phyloP scores from a whole-genome alignment of 2,888 invertebrate genomes.

The Pachymerium ferrugineum region DNA sequence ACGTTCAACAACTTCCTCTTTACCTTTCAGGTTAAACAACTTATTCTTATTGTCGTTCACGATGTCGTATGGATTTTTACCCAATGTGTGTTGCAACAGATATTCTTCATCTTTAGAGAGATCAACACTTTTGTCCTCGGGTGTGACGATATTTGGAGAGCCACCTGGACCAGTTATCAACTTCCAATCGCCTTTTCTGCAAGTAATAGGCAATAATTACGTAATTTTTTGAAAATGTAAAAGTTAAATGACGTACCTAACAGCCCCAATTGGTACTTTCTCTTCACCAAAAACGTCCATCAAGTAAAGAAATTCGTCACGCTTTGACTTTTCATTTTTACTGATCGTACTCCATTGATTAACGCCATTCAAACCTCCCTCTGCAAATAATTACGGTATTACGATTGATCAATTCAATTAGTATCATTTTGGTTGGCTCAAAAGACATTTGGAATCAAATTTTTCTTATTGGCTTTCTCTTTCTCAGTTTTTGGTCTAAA shows the following conservation, averaged over 20 bases:
- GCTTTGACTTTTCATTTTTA: not conserved
- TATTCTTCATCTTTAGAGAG: not conserved
- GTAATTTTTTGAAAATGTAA: not conserved
- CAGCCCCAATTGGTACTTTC: not conserved
- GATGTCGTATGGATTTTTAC: not conserved
- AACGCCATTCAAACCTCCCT: not conserved
- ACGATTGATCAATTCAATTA: no score
- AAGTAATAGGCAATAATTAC: not conserved
- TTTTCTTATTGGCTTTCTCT: no score
- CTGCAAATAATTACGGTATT: not conserved
- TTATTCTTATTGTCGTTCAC: not conserved
- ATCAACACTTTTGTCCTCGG: not conserved
- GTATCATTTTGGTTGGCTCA: no score
- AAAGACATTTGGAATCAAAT: no score
- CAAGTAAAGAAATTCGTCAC: not conserved
- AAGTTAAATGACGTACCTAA: not conserved
- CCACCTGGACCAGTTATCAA: not conserved
- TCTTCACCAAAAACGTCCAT: not conserved
- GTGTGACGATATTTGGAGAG: not conserved
- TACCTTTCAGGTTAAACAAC: not conserved
- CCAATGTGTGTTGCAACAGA: not conserved
- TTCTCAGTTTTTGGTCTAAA: no score
- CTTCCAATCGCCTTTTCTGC: not conserved
- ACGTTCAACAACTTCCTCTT: not conserved
- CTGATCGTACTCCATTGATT: not conserved